Base-by-base conservation (phyloP, 2,797 vertebrate genomes). In the Petrocephalus schoutedeni region DNA sequence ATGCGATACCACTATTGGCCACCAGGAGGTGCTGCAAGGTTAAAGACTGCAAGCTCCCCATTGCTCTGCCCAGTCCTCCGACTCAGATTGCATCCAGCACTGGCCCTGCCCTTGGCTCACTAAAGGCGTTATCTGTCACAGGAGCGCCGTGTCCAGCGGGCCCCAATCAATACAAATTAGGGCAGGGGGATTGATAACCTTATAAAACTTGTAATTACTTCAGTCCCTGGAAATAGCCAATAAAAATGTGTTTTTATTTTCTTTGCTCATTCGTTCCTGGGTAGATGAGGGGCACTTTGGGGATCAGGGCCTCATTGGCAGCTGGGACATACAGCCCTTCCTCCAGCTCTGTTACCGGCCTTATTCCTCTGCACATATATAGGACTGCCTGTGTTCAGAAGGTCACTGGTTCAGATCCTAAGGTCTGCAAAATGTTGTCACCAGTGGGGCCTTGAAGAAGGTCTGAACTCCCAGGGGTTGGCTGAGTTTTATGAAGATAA, bases 141-240 rank as follows among this genome's bases (percentile, higher is more conserved):
- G 19, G 86, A 89, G 89, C 89, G 88, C 88, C 89, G 89, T 89
- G 74, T 86, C 88, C 88, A 71, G 64, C 51, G 19, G 59, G 80
- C 19, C 32, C 87, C 88, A 88, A 90, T 91, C 91, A 86, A 92
- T 90, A 91, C 87, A 91, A 89, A 91, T 91, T 88, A 89, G 89
- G 85, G 89, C 56, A 57, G 58, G 87, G 87, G 89, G 90, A 90
- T 89, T 91, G 90, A 91, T 90, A 92, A 91, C 89, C 90, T 90
- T 88, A 90, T 91, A 91, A 91, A 92, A 87, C 51, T 80, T 88
- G 85, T 90, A 91, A 92, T 91, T 91, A 89, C 91, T 89, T 90
- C 88, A 86, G 71, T 90, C 88, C 89, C 88, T 86, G 32, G 85
- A 88, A 87, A 88, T n/a, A 23, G 74, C 88, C 88, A 85, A 90